These are phyloP conservation scores for Chaetodon trifasciatus DNA, from an alignment of 2,797 vertebrate species.

Conservation along the genomic window DNA sequence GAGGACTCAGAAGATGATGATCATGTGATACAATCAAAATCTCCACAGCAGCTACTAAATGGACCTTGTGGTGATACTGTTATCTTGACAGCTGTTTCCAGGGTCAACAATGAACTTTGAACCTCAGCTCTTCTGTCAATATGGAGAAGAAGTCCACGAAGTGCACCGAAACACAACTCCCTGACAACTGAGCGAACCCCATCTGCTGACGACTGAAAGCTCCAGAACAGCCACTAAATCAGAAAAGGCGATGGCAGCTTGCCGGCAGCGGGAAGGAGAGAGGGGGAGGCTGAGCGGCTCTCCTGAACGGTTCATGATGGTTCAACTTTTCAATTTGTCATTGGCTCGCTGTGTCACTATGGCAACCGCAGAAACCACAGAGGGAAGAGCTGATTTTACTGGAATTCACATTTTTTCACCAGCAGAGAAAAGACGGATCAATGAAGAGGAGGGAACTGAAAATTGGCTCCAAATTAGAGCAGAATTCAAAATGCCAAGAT, in stretches of 20 bases:
- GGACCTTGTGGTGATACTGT: too few species aligned
- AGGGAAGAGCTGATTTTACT: neutral
- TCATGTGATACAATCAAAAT: neutral
- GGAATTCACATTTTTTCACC: neutral
- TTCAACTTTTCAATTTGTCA: neutral
- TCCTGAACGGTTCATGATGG: neutral
- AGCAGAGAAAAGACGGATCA: neutral
- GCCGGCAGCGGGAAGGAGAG: too few species aligned
- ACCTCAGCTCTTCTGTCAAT: too few species aligned
- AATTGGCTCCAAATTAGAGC: too few species aligned
- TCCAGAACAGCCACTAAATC: neutral
- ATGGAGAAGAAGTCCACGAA: neutral
- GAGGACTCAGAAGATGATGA: neutral
- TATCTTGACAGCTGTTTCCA: neutral
- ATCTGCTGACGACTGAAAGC: neutral
- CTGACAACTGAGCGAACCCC: neutral
- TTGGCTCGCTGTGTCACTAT: neutral
- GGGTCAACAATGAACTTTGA: neutral
- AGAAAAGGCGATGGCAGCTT: too few species aligned
- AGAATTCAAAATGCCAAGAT: too few species aligned
- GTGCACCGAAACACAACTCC: neutral
- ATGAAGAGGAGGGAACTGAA: too few species aligned
- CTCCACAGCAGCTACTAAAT: neutral
- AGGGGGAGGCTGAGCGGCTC: too few species aligned
- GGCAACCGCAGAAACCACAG: constrained; percentile 1